A percentile compares a stretch with the other conserved stretches of the same genome.
Evolutionary conservation across 1,140 invertebrate species (phyloP).

Genomic region (Cydia splendana): DNA sequence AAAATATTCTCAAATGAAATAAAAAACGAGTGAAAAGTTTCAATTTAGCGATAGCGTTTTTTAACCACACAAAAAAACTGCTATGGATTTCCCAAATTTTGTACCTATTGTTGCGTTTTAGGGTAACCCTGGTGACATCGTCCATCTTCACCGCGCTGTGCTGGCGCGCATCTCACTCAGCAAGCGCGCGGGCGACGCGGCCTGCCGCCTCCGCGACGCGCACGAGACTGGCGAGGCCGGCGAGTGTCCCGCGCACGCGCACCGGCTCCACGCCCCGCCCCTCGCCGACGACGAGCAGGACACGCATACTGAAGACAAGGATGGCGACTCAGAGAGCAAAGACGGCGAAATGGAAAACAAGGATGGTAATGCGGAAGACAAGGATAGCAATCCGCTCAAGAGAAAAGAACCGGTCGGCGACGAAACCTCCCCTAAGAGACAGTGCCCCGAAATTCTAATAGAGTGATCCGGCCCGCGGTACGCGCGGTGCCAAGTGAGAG

Average conservation of each 20-base stretch:
- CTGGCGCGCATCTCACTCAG: conserved; percentile 55
- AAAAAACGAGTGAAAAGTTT: too few species aligned
- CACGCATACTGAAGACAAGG: conserved; percentile 43
- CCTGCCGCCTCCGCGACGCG: conserved; percentile 48
- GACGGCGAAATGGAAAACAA: conserved; percentile 49
- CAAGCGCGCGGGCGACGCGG: conserved; percentile 48
- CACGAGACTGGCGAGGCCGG: conserved; percentile 61
- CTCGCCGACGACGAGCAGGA: conserved; percentile 52
- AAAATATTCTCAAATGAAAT: too few species aligned
- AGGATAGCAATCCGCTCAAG: conserved; percentile 61
- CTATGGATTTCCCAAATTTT: background rate
- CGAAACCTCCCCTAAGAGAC: conserved; percentile 67
- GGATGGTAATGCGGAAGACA: conserved; percentile 47
- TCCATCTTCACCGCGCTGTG: conserved; percentile 86
- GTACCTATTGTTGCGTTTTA: conserved; percentile 60
- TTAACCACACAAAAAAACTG: too few species aligned
- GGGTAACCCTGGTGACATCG: conserved; percentile 89
- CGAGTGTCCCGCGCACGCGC: conserved; percentile 45
- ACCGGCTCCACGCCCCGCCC: conserved; percentile 43
- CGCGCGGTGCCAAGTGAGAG: background rate
- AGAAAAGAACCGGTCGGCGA: conserved; percentile 67
- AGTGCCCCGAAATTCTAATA: conserved; percentile 61
- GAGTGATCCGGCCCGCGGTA: conserved; percentile 47
- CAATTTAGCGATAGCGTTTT: too few species aligned
- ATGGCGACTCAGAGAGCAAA: conserved; percentile 38